Evolutionary conservation across 2,888 invertebrate species (phyloP), one percentile per base, ranked within the genome.

Genomic region (Trichogramma dendrolimi): DNA sequence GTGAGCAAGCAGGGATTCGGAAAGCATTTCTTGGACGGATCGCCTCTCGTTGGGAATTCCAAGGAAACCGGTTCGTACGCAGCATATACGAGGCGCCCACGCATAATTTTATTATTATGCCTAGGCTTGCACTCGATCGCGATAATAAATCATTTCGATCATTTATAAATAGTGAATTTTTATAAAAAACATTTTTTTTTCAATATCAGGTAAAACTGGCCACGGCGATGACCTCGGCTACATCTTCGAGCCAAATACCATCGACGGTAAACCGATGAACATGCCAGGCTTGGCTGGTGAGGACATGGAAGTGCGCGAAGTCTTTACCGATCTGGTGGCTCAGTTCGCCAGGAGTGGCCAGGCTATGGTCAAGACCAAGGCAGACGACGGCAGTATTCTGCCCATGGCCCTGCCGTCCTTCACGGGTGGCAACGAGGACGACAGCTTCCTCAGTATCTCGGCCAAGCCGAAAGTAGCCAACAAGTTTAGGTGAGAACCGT

Each of bases 261-360:
- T 74, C 39, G 64, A 61, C 7, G 73, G 73, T 0, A 67, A 71
- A 51, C 58, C 64, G 60, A 42, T 72, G 11, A 4, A 38, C 11
- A n/a, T 50, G 8, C 38, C 82, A 80, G 5, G 68, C 6, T 66
- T 66, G n/a, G 70, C 74, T 50, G 75, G 81, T 11, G 83, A 85
- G 5, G 91, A 91, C 70, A 78, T 84, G 6, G 80, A 83, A 68
- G 88, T 89, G 4, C 83, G 87, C n/a, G 81, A 86, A 5, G 81
- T 84, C 67, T 87, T 88, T 64, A 87, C 89, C 0, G 81, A 83
- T 10, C 82, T 90, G 71, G 83, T 91, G 8, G 80, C 86, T 0
- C 84, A 87, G 70, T 91, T 91, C 71, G 87, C 87, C 0, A 82
- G 83, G 63, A 81, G 77, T 53, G 83, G 83, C 61, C 79, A 76